Percentiles rank a stretch among this genome's conserved stretches.
phyloP scores from a whole-genome alignment of 2,113 vertebrate genomes.

The Lampris incognitus region DNA sequence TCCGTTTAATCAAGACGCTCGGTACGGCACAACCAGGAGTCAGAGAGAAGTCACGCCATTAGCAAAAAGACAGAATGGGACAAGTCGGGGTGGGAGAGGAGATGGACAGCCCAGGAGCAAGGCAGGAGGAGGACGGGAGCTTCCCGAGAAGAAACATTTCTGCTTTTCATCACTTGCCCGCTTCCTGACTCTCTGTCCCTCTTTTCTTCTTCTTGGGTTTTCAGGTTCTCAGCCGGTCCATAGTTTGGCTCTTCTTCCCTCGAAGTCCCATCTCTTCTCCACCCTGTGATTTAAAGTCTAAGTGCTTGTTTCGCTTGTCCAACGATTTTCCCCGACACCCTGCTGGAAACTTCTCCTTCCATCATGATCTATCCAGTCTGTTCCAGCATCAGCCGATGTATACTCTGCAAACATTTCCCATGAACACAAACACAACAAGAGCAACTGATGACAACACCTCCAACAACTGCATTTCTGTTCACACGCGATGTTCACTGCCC shows the following conservation, averaged over 20 bases:
- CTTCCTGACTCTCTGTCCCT: background rate
- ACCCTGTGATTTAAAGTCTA: too few species aligned
- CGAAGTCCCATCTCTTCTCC: too few species aligned
- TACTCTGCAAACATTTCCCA: too few species aligned
- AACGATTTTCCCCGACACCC: too few species aligned
- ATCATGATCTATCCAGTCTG: too few species aligned
- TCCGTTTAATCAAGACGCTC: conserved; percentile 77
- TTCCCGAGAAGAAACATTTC: background rate
- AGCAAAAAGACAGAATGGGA: conserved; percentile 17
- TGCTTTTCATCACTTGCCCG: background rate
- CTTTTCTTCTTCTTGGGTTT: background rate
- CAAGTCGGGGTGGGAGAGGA: background rate
- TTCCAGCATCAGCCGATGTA: too few species aligned
- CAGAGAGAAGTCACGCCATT: conserved; percentile 60
- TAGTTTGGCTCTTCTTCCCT: background rate
- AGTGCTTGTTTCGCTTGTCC: too few species aligned
- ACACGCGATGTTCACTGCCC: too few species aligned
- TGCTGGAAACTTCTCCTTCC: too few species aligned
- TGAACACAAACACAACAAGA: too few species aligned
- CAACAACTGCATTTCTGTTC: too few species aligned
- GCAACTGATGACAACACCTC: too few species aligned
- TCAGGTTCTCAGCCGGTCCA: background rate
- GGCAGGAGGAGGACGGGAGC: background rate
- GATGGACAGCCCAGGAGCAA: background rate
- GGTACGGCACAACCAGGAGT: conserved; percentile 58